Base-by-base conservation (phyloP, 2,113 vertebrate species). In the Nestor notabilis region DNA sequence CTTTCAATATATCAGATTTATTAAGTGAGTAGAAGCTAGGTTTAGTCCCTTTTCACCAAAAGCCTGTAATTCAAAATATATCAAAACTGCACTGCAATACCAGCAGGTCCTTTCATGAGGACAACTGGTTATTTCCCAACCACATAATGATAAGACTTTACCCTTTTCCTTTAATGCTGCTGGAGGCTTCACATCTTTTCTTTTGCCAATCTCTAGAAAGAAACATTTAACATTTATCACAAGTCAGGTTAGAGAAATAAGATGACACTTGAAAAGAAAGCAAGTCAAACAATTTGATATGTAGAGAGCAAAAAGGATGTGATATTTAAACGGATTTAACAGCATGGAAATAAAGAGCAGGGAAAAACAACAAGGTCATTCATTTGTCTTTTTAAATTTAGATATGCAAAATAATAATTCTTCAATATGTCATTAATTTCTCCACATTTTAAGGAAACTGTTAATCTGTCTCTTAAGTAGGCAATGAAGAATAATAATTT, bases 101-200 rank as follows among this genome's bases (percentile, higher is more conserved):
- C 33, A 78, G 65, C 15, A 75, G 58, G 52, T 29, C 5, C 28
- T 81, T 80, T 83, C 35, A 52, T 52, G 33, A 84, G 79, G 72
- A 77, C 17, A 20, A 47, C 25, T 64, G 31, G 56, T 85, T 91
- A 85, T 91, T 81, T 80, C 63, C 29, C 37, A 90, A 25, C 2
- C 33, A 95, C 76, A 72, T 93, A 43, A 85, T 87, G 74, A 83
- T 75, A 68, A 37, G 41, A 31, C 81, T 49, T 97, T 98, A 98
- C 97, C 97, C 97, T 97, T 98, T 78, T 97, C 96, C 76, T 97
- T 98, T 87, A 92, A 72, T 46, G 78, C 66, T 95, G 83, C 55
- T 91, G 94, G 78, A 93, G 87, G 25, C 70, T 97, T 98, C 64
- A 83, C 68, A 86, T 98, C 97, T 97, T 97, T 98, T 68, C 43